These are phyloP conservation scores for Apteryx mantelli DNA, from an alignment of 2,113 vertebrate species.

Conservation along the genomic window DNA sequence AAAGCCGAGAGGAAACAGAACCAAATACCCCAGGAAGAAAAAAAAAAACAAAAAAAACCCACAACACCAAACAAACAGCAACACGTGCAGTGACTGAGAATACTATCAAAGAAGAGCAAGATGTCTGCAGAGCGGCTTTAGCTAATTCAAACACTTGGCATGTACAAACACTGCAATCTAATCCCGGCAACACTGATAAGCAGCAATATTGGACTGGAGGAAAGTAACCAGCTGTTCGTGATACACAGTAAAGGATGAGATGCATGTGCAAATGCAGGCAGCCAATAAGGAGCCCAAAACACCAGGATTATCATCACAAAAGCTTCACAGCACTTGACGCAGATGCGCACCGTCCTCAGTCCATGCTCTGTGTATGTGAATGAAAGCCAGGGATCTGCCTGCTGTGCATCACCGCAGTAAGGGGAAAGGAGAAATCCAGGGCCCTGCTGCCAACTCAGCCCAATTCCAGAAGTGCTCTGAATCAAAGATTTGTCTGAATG, in stretches of 20 bases:
- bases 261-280: neutral
- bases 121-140: neutral
- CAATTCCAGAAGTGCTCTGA: neutral
- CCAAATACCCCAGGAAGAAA: neutral
- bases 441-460: neutral
- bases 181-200: neutral
- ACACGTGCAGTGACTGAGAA: fast-evolving
- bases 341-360: neutral
- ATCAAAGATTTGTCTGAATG: neutral
- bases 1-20: neutral
- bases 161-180: neutral
- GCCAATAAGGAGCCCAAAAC: neutral
- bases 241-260: neutral
- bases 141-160: constrained; percentile 3
- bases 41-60: neutral
- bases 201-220: neutral
- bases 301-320: neutral
- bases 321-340: neutral
- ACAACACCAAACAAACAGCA: neutral
- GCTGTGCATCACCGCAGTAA: neutral
- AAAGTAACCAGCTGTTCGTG: neutral
- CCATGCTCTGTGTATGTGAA: fast-evolving
- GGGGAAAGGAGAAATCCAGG: neutral
- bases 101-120: neutral
- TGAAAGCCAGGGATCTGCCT: neutral